Base-by-base conservation (phyloP, 2,797 vertebrate genomes). In the Alca torda region DNA sequence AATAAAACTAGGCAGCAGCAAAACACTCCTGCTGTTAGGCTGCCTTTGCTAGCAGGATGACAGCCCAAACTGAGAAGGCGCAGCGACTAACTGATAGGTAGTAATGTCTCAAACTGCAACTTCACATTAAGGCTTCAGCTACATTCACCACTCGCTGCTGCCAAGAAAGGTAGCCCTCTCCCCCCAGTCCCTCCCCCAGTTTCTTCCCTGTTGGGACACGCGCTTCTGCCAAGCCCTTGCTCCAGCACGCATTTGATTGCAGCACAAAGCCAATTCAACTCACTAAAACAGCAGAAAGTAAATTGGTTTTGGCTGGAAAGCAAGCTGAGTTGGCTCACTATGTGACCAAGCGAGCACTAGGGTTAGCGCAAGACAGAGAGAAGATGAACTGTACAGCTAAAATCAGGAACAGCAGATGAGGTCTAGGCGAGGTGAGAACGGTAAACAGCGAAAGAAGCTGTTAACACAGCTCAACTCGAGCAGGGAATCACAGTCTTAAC, bases 261-360 rank as follows among this genome's bases (percentile, higher is more conserved):
- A 87, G 74, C 84, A 73, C 77, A 74, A 94, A 95, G 93, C 86
- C 89, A 93, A 92, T 74, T 74, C 89, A 64, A 63, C 80, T 87
- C 88, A 95, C 80, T 92, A 84, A 95, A 95, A 17, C 81, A 93
- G 86, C 45, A 80, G 86, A 94, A 93, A 90, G 75, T 90, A 87
- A 94, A 92, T 94, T 92, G 72, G 45, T 60, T 97, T 96, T 90
- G 92, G 93, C 93, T 90, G 56, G 70, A 89, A 94, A 95, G 70
- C 54, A 84, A 79, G 50, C 19, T 70, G 86, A 79, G 90, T 43
- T 82, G 86, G 86, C 67, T 90, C 84, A 46, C 50, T 57, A 65
- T 25, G n/a, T 41, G 93, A 94, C 45, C 74, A 63, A 89, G 59
- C 1, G 5, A 92, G 84, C 56, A 84, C 16, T 26, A 56, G 46